Conservation (phyloP, 2,797 vertebrate genomes). For the Pelodytes ibericus region DNA sequence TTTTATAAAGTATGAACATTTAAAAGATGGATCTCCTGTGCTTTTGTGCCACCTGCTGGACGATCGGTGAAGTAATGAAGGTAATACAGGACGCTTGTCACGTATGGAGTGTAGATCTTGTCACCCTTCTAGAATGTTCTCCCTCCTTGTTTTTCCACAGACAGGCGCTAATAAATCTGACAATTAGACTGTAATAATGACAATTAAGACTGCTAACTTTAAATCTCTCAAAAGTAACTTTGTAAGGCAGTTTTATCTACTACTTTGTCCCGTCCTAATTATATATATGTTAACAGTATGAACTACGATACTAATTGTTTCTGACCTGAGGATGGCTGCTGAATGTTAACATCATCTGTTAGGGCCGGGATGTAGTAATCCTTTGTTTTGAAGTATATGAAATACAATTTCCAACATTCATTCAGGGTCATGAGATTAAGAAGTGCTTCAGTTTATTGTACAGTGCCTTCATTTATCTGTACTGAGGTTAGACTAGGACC, state of each 20-base stretch:
- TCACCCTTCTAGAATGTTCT: slow-evolving; percentile 31
- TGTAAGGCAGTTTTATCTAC: slow-evolving; percentile 37
- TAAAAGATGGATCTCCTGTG: slow-evolving; percentile 31
- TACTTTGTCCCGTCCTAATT: slow-evolving; percentile 11
- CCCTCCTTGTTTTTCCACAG: slow-evolving; percentile 40
- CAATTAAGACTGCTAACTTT: slow-evolving; percentile 50
- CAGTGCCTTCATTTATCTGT: no score
- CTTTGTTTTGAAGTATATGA: no score
- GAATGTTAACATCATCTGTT: slow-evolving; percentile 34
- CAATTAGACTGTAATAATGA: slow-evolving; percentile 51
- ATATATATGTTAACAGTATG: not conserved
- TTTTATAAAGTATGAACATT: slow-evolving; percentile 33
- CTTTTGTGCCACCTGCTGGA: slow-evolving; percentile 43
- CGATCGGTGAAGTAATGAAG: not conserved
- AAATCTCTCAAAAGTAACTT: slow-evolving; percentile 51
- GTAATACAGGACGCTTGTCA: slow-evolving; percentile 25
- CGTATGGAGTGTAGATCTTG: slow-evolving; percentile 44
- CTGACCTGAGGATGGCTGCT: slow-evolving; percentile 10
- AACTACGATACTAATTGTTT: slow-evolving; percentile 29
- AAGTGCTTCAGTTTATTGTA: no score
- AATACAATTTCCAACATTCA: no score
- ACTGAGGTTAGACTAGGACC: no score
- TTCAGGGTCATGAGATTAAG: no score
- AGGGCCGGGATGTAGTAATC: not conserved
- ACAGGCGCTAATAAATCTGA: slow-evolving; percentile 49